Conservation (phyloP, 2,888 invertebrate genomes). For the Marasmarcha lunaedactyla region DNA sequence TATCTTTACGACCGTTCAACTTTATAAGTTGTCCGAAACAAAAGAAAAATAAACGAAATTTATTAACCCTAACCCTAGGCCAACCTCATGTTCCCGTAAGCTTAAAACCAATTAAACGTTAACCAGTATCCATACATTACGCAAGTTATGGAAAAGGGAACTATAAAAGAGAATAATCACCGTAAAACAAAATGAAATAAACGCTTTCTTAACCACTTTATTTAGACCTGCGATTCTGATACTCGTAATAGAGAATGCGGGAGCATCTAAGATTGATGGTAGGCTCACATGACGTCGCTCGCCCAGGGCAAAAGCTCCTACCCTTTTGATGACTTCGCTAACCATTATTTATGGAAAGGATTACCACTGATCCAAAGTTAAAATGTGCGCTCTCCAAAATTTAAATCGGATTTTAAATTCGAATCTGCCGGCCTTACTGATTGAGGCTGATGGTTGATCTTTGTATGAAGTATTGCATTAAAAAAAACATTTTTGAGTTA, state of each 20-base stretch:
- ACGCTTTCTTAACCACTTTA: too few relatives aligned
- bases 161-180: too few relatives aligned
- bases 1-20: too few relatives aligned
- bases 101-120: conserved; percentile 2
- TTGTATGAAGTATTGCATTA: neutral
- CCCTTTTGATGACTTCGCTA: conserved; percentile 68
- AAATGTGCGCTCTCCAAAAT: conserved; percentile 37
- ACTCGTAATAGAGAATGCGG: too few relatives aligned
- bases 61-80: too few relatives aligned
- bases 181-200: too few relatives aligned
- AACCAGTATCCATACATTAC: conserved; percentile 27
- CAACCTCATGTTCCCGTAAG: neutral
- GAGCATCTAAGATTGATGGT: conserved; percentile 52
- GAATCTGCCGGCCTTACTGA: conserved; percentile 10
- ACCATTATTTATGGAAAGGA: conserved; percentile 58
- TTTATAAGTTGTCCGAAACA: too few relatives aligned
- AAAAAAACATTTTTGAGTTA: too few relatives aligned
- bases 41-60: too few relatives aligned
- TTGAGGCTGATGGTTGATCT: conserved; percentile 14
- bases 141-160: too few relatives aligned
- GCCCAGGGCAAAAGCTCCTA: conserved; percentile 47
- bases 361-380: conserved; percentile 43
- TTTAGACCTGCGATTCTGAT: too few relatives aligned
- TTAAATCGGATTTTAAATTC: conserved; percentile 40
- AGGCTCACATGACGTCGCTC: conserved; percentile 62